Percentiles rank a stretch among this genome's conserved stretches.
These are phyloP conservation scores for Odontamblyopus lacepedii DNA, from an alignment of 2,797 vertebrate species.

Conservation along the genomic window DNA sequence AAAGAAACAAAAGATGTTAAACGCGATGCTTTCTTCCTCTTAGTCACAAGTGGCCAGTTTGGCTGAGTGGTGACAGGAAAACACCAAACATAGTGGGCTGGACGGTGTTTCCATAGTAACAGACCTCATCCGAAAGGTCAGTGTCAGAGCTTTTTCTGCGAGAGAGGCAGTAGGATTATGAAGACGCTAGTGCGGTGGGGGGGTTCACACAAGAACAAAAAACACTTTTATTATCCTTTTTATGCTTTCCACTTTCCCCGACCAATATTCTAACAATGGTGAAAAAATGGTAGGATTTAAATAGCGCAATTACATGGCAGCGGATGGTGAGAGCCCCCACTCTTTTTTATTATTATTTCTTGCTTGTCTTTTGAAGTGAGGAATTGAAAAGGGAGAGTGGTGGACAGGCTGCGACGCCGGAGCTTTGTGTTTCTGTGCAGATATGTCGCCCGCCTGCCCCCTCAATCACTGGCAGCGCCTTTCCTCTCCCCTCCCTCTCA, in stretches of 20 bases:
- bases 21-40: slow-evolving; percentile 32
- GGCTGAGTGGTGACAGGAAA: slow-evolving; percentile 51
- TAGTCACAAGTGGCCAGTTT: slow-evolving; percentile 54
- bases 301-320: slow-evolving; percentile 78
- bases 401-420: slow-evolving; percentile 65
- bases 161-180: slow-evolving; percentile 77
- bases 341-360: slow-evolving; percentile 76
- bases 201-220: slow-evolving; percentile 59
- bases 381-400: slow-evolving; percentile 83
- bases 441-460: slow-evolving; percentile 80
- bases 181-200: slow-evolving; percentile 15
- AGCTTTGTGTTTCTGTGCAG: slow-evolving; percentile 83
- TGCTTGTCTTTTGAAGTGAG: slow-evolving; percentile 82
- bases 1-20: slow-evolving; percentile 28
- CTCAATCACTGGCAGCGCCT: slow-evolving; percentile 76
- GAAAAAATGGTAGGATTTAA: slow-evolving; percentile 72
- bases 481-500: slow-evolving; percentile 73
- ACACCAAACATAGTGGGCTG: slow-evolving; percentile 51
- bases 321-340: slow-evolving; percentile 61
- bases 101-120: slow-evolving; percentile 94
- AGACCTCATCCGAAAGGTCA: slow-evolving; percentile 94
- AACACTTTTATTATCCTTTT: slow-evolving; percentile 74
- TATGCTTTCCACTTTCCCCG: slow-evolving; percentile 27
- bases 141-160: slow-evolving; percentile 86
- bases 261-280: slow-evolving; percentile 63